A percentile compares a stretch with the other conserved stretches of the same genome.
These are phyloP conservation scores for Psilopogon haemacephalus DNA, from an alignment of 2,113 vertebrate species.

Conservation along the genomic window DNA sequence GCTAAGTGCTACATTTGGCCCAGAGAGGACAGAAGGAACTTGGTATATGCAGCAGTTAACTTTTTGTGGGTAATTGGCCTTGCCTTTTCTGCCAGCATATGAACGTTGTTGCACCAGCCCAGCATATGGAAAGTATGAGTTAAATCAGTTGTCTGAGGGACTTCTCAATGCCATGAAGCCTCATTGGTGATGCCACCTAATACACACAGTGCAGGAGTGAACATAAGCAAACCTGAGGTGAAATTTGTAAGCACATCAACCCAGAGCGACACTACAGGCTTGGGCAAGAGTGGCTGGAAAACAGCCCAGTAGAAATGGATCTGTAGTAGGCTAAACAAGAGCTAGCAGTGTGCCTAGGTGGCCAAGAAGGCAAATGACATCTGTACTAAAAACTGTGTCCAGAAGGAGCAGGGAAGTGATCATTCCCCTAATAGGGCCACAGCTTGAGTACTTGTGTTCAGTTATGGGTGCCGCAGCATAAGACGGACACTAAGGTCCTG, in stretches of 20 bases:
- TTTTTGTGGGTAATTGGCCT: background rate
- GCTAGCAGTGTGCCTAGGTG: too few relatives aligned
- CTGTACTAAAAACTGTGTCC: too few relatives aligned
- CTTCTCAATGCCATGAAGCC: background rate
- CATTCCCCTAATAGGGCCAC: too few relatives aligned
- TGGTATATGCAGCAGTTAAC: background rate
- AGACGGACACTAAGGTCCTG: too few relatives aligned
- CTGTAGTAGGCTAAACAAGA: too few relatives aligned
- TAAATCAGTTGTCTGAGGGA: background rate
- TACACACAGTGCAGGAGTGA: background rate
- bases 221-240: background rate
- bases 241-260: background rate
- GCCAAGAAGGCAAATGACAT: too few relatives aligned
- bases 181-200: background rate
- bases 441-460: too few relatives aligned
- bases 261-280: too few relatives aligned
- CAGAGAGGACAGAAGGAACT: background rate
- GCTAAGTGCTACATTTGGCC: conserved; percentile 5
- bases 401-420: too few relatives aligned
- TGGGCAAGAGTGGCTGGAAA: too few relatives aligned
- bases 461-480: too few relatives aligned
- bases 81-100: background rate
- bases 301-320: too few relatives aligned
- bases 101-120: fast-evolving
- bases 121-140: background rate